Base-by-base conservation (phyloP, 2,888 invertebrate species). In the Oscheius sp. region DNA sequence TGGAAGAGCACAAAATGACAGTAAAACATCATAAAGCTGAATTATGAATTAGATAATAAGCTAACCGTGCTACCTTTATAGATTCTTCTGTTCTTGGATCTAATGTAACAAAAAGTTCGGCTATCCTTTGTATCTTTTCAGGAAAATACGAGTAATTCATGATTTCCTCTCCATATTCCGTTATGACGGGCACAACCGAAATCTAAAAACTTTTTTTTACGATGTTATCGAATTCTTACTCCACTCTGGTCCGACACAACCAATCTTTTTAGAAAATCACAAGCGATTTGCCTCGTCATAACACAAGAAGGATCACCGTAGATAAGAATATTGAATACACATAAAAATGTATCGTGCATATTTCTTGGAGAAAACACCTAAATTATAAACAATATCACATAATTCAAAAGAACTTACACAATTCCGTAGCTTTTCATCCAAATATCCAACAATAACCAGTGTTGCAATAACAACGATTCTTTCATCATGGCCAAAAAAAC, bases 301-400 rank as follows among this genome's bases (percentile, higher is more conserved):
- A 86, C 81, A 35, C 86, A 80, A 29, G 89, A 88, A 7, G 86
- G 86, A 23, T 80, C 82, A 12, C 84, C 84, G 21, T 79, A 85
- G n/a, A 87, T 84, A 59, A 90, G 78, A 25, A 90, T 88, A 77
- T 89, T 90, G 82, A 90, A 90, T 18, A 89, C 87, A 73, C 90
- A 88, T 77, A 89, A 88, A 68, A 90, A 88, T 5, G 89, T 89
- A 75, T 89, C 88, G 46, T 88, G 84, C 16, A 89, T 86, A 82
- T 90, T 90, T 74, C 87, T 72, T 1, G 84, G 71, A 46, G 79
- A 81, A 75, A 83, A 87, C 9, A 86, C 77, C 85, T 85, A 52
- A 3, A 68, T 13, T 3, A 66, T 6, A 6, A 35, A 72, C 21
- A 45, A 59, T 29, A 9, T 59, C 2, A 21, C 2, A n/a, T 21